phyloP scores from a whole-genome alignment of 64 coral and sea anemone species.

The Dendronephthya gigantea region DNA sequence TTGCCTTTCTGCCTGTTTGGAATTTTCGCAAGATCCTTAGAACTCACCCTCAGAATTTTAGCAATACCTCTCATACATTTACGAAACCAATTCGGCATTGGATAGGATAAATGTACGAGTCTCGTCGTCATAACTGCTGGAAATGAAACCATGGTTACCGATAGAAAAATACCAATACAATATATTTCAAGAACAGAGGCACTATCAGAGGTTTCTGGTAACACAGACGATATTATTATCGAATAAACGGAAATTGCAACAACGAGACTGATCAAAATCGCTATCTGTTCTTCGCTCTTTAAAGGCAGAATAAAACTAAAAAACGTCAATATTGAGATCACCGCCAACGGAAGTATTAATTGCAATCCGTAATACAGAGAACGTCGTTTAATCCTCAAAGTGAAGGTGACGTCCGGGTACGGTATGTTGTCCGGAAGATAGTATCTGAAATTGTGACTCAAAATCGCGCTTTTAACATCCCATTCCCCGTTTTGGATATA shows the following conservation, averaged over 20 bases:
- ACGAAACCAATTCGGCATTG: background rate
- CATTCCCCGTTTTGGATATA: background rate
- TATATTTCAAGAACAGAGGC: background rate
- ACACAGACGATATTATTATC: background rate
- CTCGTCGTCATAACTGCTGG: background rate
- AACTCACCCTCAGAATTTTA: background rate
- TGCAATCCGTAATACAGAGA: background rate
- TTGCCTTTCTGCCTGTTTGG: background rate
- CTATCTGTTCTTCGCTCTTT: background rate
- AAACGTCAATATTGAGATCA: background rate
- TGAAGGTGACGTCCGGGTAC: background rate
- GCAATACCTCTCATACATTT: background rate
- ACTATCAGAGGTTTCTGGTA: background rate
- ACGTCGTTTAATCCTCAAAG: background rate
- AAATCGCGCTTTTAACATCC: background rate
- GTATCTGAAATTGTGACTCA: background rate
- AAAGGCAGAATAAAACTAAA: background rate
- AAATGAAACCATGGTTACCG: background rate
- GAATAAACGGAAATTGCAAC: background rate
- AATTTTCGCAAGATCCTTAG: background rate
- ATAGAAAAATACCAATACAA: background rate
- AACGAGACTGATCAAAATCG: background rate
- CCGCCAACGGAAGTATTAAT: background rate
- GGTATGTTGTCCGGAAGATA: background rate
- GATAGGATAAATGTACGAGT: background rate